Evolutionary conservation across 2,113 vertebrate genomes (phyloP).

Genomic region (Salvator merianae): DNA sequence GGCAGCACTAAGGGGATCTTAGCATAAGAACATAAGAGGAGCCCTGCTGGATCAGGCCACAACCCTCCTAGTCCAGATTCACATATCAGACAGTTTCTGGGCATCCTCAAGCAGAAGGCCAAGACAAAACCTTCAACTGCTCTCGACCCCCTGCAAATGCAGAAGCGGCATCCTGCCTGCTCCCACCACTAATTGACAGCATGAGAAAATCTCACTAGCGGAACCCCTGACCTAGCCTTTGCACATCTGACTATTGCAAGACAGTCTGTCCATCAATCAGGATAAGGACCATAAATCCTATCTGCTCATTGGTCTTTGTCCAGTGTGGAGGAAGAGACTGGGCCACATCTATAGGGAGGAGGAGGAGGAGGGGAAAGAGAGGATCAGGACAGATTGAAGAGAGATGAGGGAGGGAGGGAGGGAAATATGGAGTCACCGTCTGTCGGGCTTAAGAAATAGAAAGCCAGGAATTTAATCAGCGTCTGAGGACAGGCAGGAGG

Average conservation of each 20-base stretch:
- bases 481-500: slow-evolving; percentile 10
- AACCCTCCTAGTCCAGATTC: too few relatives aligned
- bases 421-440: background rate
- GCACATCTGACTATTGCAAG: background rate
- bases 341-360: background rate
- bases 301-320: background rate
- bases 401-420: background rate
- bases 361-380: background rate
- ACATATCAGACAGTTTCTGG: too few relatives aligned
- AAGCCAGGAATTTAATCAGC: slow-evolving; percentile 28
- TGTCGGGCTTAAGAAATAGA: slow-evolving; percentile 17
- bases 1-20: too few relatives aligned
- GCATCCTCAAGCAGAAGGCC: too few relatives aligned
- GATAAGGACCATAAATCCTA: background rate
- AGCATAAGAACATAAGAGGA: too few relatives aligned
- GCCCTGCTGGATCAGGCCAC: too few relatives aligned
- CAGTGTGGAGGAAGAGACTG: too few relatives aligned
- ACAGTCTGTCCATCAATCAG: background rate
- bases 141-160: too few relatives aligned
- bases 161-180: too few relatives aligned
- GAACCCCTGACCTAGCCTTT: background rate
- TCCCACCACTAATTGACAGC: background rate
- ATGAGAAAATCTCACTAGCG: too few relatives aligned
- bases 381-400: background rate
- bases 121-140: too few relatives aligned